phyloP scores from a whole-genome alignment of 2,113 vertebrate species.

The Zosterops lateralis region DNA sequence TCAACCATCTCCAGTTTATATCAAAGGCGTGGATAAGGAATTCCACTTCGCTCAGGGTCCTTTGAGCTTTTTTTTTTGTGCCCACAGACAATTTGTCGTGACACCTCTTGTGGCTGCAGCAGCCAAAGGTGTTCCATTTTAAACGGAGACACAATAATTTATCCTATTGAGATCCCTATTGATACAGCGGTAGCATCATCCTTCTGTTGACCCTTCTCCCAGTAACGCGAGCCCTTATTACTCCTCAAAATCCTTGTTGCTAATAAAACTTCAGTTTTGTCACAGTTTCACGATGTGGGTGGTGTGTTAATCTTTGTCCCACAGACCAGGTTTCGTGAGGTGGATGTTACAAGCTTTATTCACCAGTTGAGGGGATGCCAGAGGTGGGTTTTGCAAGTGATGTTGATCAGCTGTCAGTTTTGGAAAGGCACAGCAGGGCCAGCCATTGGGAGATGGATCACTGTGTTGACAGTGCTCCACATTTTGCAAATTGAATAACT shows the following conservation, averaged over 20 bases:
- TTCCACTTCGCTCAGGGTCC: neutral
- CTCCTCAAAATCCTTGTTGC: neutral
- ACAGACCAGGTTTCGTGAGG: neutral
- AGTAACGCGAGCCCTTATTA: neutral
- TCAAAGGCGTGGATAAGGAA: neutral
- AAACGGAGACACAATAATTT: neutral
- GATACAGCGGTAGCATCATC: neutral
- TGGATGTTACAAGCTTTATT: neutral
- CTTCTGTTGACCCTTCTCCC: neutral
- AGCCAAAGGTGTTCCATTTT: fast-evolving
- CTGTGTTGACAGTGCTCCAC: neutral
- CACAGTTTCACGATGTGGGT: neutral
- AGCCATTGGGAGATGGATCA: neutral
- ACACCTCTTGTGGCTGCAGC: neutral
- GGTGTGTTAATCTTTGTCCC: neutral
- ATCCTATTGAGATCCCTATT: neutral
- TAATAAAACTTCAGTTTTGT: neutral
- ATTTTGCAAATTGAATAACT: neutral
- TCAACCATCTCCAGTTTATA: fast-evolving
- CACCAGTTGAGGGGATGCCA: neutral
- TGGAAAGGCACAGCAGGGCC: neutral
- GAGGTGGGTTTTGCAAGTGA: neutral
- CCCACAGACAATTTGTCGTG: fast-evolving
- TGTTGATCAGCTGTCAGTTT: neutral
- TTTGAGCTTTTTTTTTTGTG: neutral